Conservation (phyloP, 2,113 vertebrate genomes). For the Furnarius figulus region DNA sequence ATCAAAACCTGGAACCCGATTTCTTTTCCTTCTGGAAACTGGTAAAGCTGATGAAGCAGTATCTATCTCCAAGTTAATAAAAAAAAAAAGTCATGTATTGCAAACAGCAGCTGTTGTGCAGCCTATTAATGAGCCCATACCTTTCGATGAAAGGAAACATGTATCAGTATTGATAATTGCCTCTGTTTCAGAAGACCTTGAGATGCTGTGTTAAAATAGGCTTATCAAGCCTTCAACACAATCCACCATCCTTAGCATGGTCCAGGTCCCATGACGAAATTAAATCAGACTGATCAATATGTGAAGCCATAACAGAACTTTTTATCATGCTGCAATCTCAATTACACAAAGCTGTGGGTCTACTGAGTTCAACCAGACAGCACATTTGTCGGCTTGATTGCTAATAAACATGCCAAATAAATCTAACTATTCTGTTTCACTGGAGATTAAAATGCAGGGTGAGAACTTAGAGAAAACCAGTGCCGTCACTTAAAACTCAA, state of each 20-base stretch:
- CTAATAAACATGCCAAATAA: not conserved
- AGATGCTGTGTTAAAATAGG: conserved; percentile 20
- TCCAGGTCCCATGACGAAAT: conserved; percentile 1
- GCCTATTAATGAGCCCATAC: not conserved
- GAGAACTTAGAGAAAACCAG: not conserved
- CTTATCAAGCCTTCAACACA: conserved; percentile 6
- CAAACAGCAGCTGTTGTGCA: not conserved
- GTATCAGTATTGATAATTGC: conserved; percentile 6
- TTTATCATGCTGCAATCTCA: not conserved
- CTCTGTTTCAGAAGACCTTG: not conserved
- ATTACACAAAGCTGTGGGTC: not conserved
- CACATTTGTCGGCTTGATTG: conserved; percentile 20
- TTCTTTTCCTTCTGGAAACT: not conserved
- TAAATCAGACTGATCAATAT: conserved; percentile 11
- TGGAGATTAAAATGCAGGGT: not conserved
- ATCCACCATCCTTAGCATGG: not conserved
- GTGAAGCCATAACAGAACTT: not conserved
- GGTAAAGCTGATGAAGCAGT: not conserved
- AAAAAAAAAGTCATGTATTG: not conserved
- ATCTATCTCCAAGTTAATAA: not conserved
- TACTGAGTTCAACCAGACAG: conserved; percentile 9
- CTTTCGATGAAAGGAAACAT: conserved; percentile 7
- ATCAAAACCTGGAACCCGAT: not conserved
- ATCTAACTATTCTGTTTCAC: not conserved
- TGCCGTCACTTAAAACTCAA: not conserved